Conservation (phyloP, 2,113 vertebrate species). For the Naja naja region DNA sequence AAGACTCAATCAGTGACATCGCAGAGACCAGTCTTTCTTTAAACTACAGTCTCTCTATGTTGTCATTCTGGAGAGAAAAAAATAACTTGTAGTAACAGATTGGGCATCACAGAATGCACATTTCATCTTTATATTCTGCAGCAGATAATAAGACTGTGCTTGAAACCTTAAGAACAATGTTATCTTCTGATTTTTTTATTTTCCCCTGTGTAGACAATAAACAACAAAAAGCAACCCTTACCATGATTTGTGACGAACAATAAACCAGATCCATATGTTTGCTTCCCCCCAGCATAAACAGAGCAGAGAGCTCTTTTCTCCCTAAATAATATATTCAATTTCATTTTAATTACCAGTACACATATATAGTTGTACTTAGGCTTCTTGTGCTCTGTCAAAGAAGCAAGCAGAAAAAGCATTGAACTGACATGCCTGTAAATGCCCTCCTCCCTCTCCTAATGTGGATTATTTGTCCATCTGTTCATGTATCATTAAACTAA, state of each 20-base stretch:
- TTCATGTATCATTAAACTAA: constrained; percentile 48
- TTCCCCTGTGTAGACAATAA: constrained; percentile 38
- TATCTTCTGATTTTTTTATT: constrained; percentile 24
- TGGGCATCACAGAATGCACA: not conserved
- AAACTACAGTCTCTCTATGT: not conserved
- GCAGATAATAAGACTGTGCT: not conserved
- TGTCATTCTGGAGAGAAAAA: not conserved
- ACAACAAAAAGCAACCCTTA: constrained; percentile 28
- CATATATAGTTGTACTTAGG: constrained; percentile 65
- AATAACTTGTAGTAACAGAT: not conserved
- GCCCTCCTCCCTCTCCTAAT: constrained; percentile 54
- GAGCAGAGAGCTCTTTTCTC: constrained; percentile 42
- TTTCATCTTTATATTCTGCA: constrained; percentile 33
- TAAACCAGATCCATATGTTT: constrained; percentile 56
- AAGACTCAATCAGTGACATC: not conserved
- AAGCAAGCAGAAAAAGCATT: constrained; percentile 57
- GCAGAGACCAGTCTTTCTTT: not conserved
- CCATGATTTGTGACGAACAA: constrained; percentile 48
- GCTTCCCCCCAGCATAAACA: constrained; percentile 53
- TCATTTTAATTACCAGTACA: constrained; percentile 69
- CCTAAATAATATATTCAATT: constrained; percentile 62
- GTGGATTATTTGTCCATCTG: constrained; percentile 67
- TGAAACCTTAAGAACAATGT: constrained; percentile 30
- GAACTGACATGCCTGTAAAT: constrained; percentile 63
- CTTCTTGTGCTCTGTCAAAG: constrained; percentile 62